A percentile compares a stretch with the other conserved stretches of the same genome.
These are phyloP conservation scores for Dipodomys merriami DNA, from an alignment of 2,113 vertebrate genomes.

Conservation along the genomic window DNA sequence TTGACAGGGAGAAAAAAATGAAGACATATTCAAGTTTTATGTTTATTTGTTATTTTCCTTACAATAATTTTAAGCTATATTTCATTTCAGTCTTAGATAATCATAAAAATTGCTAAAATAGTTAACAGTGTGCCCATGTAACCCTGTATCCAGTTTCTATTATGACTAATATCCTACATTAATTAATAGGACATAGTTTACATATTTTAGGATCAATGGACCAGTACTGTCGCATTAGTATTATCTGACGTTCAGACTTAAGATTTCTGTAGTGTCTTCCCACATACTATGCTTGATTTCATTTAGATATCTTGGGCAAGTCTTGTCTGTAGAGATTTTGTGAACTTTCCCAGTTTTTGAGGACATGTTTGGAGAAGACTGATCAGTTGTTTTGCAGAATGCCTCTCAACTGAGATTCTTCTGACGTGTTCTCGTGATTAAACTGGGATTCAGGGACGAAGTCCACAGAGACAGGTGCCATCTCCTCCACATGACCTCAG, in stretches of 20 bases:
- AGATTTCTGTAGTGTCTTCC: neutral
- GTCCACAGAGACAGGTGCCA: neutral
- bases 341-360: neutral
- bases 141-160: neutral
- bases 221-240: neutral
- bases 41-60: neutral
- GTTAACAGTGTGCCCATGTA: neutral
- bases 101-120: neutral
- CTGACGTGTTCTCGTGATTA: neutral
- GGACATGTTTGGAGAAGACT: neutral
- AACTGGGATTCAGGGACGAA: neutral
- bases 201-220: neutral
- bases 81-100: neutral
- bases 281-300: neutral
- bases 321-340: neutral
- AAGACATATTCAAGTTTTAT: neutral
- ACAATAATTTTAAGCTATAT: neutral
- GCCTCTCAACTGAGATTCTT: neutral
- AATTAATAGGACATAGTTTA: neutral
- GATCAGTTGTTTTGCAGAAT: neutral
- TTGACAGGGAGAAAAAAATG: neutral
- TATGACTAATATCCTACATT: neutral
- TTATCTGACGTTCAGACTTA: neutral
- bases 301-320: neutral
- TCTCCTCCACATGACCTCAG: neutral